phyloP scores from a whole-genome alignment of 2,888 invertebrate species.

The Allolobophora icterica region DNA sequence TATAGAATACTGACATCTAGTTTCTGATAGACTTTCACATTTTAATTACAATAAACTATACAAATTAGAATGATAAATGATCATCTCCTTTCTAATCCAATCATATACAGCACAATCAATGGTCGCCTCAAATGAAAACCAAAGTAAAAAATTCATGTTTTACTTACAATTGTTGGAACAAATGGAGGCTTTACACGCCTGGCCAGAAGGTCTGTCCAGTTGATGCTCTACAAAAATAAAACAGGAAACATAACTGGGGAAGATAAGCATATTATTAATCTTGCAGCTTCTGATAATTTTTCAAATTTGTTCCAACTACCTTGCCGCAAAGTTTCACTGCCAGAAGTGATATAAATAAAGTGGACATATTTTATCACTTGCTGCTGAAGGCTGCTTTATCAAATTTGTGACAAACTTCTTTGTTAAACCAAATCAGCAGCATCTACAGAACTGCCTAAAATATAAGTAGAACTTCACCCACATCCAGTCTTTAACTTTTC shows the following conservation, averaged over 20 bases:
- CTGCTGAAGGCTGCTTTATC: not conserved
- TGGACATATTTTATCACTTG: not conserved
- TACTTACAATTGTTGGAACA: constrained; percentile 92
- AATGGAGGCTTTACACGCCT: constrained; percentile 95
- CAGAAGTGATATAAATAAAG: not conserved
- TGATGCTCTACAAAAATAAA: constrained; percentile 75
- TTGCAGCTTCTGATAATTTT: not conserved
- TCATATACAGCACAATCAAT: not conserved
- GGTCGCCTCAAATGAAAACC: not conserved
- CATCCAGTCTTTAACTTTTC: too few relatives aligned
- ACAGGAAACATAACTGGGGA: not conserved
- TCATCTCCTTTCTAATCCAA: not conserved
- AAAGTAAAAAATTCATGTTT: not conserved
- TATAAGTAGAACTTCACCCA: too few relatives aligned
- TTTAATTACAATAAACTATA: not conserved
- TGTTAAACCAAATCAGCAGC: not conserved
- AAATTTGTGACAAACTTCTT: not conserved
- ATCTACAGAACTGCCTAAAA: too few relatives aligned
- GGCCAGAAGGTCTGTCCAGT: constrained; percentile 93
- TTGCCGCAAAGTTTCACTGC: not conserved
- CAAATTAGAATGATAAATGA: not conserved
- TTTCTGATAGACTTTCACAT: not conserved
- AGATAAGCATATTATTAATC: not conserved
- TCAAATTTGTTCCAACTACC: not conserved
- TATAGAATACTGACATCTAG: not conserved